phyloP scores from a whole-genome alignment of 2,113 vertebrate genomes.

The Ctenodactylus gundi region DNA sequence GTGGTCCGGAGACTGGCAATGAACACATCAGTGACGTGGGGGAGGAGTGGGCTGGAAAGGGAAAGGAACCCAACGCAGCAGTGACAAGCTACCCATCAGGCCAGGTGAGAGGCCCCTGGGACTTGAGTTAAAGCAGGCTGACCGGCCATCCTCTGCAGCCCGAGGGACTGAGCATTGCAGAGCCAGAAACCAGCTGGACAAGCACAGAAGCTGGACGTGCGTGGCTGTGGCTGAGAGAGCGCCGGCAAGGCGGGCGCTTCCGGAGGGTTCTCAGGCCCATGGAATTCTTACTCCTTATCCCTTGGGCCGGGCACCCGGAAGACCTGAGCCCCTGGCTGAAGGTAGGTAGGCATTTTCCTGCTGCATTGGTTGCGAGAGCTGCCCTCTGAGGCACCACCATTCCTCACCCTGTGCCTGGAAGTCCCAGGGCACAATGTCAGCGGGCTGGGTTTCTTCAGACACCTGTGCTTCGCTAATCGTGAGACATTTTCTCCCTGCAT shows the following conservation, averaged over 20 bases:
- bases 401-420: background rate
- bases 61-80: background rate
- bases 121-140: background rate
- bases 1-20: background rate
- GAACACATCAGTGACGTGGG: background rate
- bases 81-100: background rate
- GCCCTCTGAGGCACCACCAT: background rate
- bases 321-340: background rate
- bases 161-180: background rate
- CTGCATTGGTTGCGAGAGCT: background rate
- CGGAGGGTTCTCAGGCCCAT: background rate
- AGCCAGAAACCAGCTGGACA: background rate
- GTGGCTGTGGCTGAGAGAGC: rapidly evolving
- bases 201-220: background rate
- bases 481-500: background rate
- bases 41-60: background rate
- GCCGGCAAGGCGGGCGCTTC: background rate
- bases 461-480: background rate
- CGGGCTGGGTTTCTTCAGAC: background rate
- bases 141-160: background rate
- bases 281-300: background rate
- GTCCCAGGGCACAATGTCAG: background rate
- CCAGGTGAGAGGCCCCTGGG: background rate
- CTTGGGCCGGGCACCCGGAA: background rate
- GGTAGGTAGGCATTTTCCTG: background rate